These are phyloP conservation scores for Escarpia spicata DNA, from an alignment of 2,888 invertebrate species.

Conservation along the genomic window DNA sequence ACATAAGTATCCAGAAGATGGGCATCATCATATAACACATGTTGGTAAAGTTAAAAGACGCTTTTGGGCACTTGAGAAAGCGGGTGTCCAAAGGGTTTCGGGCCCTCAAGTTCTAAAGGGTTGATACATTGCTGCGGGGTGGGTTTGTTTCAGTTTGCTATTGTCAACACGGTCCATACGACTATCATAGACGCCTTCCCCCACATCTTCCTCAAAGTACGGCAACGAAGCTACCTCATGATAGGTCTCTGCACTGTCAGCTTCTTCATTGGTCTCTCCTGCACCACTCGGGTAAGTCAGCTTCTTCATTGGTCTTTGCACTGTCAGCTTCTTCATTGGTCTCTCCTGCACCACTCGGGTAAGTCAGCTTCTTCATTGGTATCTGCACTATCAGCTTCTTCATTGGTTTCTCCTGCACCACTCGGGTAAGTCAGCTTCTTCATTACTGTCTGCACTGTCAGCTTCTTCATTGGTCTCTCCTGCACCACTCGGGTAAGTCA, in stretches of 20 bases:
- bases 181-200: slow-evolving; percentile 69
- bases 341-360: neutral
- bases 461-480: neutral
- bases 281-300: neutral
- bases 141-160: slow-evolving; percentile 63
- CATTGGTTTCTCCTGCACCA: neutral
- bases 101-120: no score
- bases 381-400: neutral
- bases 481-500: neutral
- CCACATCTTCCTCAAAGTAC: slow-evolving; percentile 59
- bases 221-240: slow-evolving; percentile 58
- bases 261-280: slow-evolving; percentile 51
- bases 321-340: no score
- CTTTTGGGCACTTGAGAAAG: no score
- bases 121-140: no score
- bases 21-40: no score
- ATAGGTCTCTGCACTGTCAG: slow-evolving; percentile 58
- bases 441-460: neutral
- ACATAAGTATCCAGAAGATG: no score
- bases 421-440: neutral
- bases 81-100: no score
- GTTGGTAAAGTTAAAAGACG: no score
- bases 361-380: neutral
- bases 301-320: neutral
- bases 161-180: slow-evolving; percentile 70